Evolutionary conservation across 2,797 vertebrate species (phyloP), one percentile per base, ranked within the genome.

Genomic region (Moxostoma hubbsi): DNA sequence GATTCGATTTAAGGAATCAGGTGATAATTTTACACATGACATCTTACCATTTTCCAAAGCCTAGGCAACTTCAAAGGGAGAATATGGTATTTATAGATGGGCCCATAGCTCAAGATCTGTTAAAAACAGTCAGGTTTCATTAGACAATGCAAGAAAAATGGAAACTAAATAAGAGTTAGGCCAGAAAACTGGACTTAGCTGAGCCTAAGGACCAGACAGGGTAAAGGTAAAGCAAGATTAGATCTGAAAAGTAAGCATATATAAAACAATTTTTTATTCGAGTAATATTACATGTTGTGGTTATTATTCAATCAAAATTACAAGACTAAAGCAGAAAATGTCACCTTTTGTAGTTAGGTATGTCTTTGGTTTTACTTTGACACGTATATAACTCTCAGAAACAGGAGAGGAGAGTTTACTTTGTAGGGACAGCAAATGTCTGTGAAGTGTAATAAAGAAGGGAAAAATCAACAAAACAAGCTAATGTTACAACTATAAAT

Each of bases 1-100:
- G 90, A 94, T 92, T 90, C 89, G 85, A 69, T 84, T 85, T 73
- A 88, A 89, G 88, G 88, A 90, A 92, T 90, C 88, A 91, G 92
- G 87, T 91, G 91, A 93, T 94, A 92, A 93, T 89, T 93, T 91
- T 92, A 91, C 91, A 92, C 90, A 90, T 93, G 92, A 93, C 93
- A 87, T 92, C 89, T 89, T 90, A 89, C 85, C 89, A 88, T 90
- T 91, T 92, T 92, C 92, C 89, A 92, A 90, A 88, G 89, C 86
- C 77, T 89, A 89, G 80, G 87, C 81, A 84, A 91, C 92, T 92
- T 95, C 93, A 94, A 95, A 95, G 92, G 72, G 53, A 73, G 82
- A 91, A 92, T 92, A 91, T 92, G 92, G 91, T 91, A 92, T 92
- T 93, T 94, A 93, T 90, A 93, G 92, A 94, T 91, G 89, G 89